Evolutionary conservation across 2,888 invertebrate genomes (phyloP).

Genomic region (Synanthedon formicaeformis): DNA sequence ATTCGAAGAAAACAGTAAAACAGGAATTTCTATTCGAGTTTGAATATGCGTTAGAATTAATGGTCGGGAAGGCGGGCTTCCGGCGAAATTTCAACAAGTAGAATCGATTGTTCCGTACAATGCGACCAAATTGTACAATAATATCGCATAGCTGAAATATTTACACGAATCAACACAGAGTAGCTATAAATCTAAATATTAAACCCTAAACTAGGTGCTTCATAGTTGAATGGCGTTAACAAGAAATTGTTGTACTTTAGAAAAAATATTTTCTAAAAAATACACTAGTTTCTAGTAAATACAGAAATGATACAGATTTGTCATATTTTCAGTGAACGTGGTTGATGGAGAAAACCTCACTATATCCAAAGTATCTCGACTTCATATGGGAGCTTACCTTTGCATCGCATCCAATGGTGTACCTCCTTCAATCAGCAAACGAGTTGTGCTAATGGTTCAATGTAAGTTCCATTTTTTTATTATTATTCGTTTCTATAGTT

Average conservation of each 20-base stretch:
- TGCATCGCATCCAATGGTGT: constrained; percentile 95
- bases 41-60: constrained; percentile 15
- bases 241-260: no score
- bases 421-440: constrained; percentile 89
- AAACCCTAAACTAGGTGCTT: no score
- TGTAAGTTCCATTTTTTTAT: constrained; percentile 67
- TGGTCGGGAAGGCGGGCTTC: constrained; percentile 19
- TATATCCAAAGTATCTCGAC: constrained; percentile 88
- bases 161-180: constrained; percentile 37
- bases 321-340: constrained; percentile 76
- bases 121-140: constrained; percentile 35
- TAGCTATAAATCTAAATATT: not conserved
- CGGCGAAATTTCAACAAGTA: constrained; percentile 19
- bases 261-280: no score
- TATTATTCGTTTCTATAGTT: not conserved
- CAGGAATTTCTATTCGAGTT: not conserved
- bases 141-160: constrained; percentile 23
- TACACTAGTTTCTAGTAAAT: no score
- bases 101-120: constrained; percentile 39
- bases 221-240: no score
- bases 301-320: not conserved
- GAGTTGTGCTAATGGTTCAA: constrained; percentile 85
- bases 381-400: constrained; percentile 93
- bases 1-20: not conserved
- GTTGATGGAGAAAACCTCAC: constrained; percentile 90